These are phyloP conservation scores for Lepidurus arcticus DNA, from an alignment of 1,140 invertebrate genomes.

Conservation along the genomic window DNA sequence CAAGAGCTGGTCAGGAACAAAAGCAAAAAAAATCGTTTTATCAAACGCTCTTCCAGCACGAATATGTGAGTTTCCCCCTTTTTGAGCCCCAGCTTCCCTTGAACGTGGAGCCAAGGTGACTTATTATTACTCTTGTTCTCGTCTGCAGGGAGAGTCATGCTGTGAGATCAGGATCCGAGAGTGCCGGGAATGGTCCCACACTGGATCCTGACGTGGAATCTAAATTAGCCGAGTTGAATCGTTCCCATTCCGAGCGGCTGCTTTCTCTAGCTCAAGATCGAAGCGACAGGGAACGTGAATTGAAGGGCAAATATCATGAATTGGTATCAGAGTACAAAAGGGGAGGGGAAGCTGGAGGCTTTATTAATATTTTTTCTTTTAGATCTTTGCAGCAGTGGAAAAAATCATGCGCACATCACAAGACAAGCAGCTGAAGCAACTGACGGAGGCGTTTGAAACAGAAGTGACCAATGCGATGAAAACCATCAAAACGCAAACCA, in stretches of 20 bases:
- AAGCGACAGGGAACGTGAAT: conserved; percentile 65
- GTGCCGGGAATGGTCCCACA: conserved; percentile 43
- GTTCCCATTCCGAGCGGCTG: conserved; percentile 62
- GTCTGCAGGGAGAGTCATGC: background rate
- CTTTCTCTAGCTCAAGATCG: conserved; percentile 63
- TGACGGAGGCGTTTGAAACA: conserved; percentile 61
- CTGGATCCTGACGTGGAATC: conserved; percentile 42
- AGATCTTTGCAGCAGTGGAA: conserved; percentile 58
- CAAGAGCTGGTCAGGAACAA: conserved; percentile 53
- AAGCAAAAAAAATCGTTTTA: conserved; percentile 63
- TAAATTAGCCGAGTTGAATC: conserved; percentile 49
- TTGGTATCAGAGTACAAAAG: conserved; percentile 43
- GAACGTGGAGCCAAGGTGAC: background rate
- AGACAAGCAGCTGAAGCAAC: conserved; percentile 65
- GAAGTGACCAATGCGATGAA: conserved; percentile 78
- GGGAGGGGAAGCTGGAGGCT: conserved; percentile 28
- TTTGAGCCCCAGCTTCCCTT: background rate
- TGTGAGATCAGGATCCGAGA: conserved; percentile 12
- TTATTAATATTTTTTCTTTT: conserved; percentile 30
- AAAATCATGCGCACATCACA: conserved; percentile 73
- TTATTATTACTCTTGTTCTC: background rate
- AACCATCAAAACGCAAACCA: conserved; percentile 68
- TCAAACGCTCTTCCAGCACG: conserved; percentile 71
- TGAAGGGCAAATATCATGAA: conserved; percentile 79
- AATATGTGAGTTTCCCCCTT: conserved; percentile 61